A percentile compares a stretch with the other conserved stretches of the same genome.
These are phyloP conservation scores for Crypturellus undulatus DNA, from an alignment of 2,113 vertebrate genomes.

Conservation along the genomic window DNA sequence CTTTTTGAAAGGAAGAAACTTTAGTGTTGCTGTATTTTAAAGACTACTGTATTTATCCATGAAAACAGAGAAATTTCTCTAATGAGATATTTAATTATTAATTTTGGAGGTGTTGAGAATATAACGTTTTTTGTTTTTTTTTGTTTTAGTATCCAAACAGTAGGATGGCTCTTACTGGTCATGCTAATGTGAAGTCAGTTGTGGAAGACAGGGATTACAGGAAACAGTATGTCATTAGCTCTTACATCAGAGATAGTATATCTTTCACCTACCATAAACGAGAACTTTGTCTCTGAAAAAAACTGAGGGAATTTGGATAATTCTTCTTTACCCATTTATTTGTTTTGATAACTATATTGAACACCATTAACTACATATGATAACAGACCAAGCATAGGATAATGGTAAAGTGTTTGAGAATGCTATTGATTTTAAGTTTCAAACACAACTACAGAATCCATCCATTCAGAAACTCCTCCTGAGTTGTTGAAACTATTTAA, in stretches of 20 bases:
- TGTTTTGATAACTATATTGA: slow-evolving; percentile 7
- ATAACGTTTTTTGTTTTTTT: background rate
- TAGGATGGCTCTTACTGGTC: background rate
- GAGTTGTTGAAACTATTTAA: background rate
- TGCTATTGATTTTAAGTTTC: background rate
- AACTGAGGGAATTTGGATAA: background rate
- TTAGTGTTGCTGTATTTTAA: background rate
- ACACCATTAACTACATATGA: background rate
- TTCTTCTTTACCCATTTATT: background rate
- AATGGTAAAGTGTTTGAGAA: background rate
- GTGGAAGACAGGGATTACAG: background rate
- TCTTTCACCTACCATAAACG: background rate
- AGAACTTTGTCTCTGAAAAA: background rate
- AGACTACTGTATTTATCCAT: background rate
- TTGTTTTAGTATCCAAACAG: background rate
- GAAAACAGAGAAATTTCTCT: background rate
- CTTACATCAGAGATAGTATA: background rate
- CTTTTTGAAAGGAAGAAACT: background rate
- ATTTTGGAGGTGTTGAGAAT: background rate
- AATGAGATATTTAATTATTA: background rate
- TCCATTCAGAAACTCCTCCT: background rate
- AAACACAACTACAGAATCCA: background rate
- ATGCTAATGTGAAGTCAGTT: background rate
- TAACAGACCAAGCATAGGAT: background rate
- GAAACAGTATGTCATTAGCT: background rate